Evolutionary conservation across 2,113 vertebrate genomes (phyloP), one percentile per base, ranked within the genome.

Genomic region (Aix galericulata): DNA sequence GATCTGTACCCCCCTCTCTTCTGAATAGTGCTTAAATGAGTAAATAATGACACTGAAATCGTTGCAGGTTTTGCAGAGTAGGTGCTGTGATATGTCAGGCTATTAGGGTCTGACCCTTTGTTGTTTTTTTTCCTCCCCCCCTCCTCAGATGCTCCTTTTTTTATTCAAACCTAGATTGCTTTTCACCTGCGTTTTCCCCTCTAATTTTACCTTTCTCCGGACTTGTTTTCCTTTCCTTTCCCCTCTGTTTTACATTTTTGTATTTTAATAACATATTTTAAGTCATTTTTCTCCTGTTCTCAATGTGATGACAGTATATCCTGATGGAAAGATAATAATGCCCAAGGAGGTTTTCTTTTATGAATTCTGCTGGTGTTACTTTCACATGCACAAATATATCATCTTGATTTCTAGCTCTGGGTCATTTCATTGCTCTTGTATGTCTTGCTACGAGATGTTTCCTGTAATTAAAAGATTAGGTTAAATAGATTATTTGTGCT

Each of bases 311-410:
- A 97, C 96, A 94, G 93, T 92, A 74, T 74, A 91, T 89, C 93
- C 86, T 97, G 91, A 93, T 91, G 88, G 91, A 96, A 96, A 96
- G 90, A 97, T 97, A 97, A 96, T 90, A 91, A 95, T 95, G 89
- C 94, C 95, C 88, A 91, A 94, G 91, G 91, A 96, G 86, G 86
- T 91, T 96, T 84, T 94, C 89, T 96, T 94, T 96, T 97, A 92
- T 96, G 96, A 97, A 97, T 97, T 96, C 89, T 93, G 74, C 85
- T 95, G 59, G 87, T 96, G 89, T 95, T 93, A 94, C 89, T 94
- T 95, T 92, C 72, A 73, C 85, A 68, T 87, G 68, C 93, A 89
- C 88, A 95, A 94, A 83, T 93, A 91, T 14, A 95, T 93, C 82
- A 69, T 95, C 89, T 95, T 92, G 82, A 92, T 93, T 95, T 97